Conservation (phyloP, 1,140 invertebrate species). For the Plutomurus gul region DNA sequence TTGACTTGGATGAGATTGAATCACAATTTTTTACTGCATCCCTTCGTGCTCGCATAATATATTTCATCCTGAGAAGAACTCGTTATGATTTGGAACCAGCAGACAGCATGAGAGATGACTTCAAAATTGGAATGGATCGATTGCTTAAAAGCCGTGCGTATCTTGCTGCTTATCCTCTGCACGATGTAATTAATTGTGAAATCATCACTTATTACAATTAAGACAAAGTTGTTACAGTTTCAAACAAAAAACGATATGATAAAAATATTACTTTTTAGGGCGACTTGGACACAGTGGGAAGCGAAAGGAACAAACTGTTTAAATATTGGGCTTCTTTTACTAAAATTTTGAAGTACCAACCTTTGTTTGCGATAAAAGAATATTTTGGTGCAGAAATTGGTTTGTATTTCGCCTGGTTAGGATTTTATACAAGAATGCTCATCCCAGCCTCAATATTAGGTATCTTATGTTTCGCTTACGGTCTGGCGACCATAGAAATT, state of each 20-base stretch:
- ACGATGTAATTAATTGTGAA: conserved; percentile 74
- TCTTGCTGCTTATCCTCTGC: conserved; percentile 83
- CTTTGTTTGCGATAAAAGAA: conserved; percentile 62
- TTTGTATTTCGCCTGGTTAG: conserved; percentile 69
- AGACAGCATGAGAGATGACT: conserved; percentile 66
- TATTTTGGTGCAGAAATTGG: conserved; percentile 70
- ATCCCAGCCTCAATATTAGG: conserved; percentile 65
- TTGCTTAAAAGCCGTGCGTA: conserved; percentile 68
- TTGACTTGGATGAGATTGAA: conserved; percentile 70
- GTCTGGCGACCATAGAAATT: conserved; percentile 69
- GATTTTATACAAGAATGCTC: conserved; percentile 67
- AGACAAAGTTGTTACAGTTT: too few species aligned
- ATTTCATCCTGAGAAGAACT: conserved; percentile 89
- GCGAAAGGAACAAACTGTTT: conserved; percentile 72
- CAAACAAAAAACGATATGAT: too few species aligned
- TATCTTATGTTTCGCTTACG: conserved; percentile 64
- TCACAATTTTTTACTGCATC: conserved; percentile 80
- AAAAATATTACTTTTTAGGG: not conserved
- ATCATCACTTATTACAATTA: too few species aligned
- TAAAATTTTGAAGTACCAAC: conserved; percentile 62
- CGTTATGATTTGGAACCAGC: conserved; percentile 66
- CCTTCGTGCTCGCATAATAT: conserved; percentile 82
- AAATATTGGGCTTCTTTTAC: conserved; percentile 63
- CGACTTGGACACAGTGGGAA: conserved; percentile 61
- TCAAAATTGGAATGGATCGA: conserved; percentile 82